Evolutionary conservation across 2,888 invertebrate genomes (phyloP), one percentile per base, ranked within the genome.

Genomic region (Xestia sexstrigata): DNA sequence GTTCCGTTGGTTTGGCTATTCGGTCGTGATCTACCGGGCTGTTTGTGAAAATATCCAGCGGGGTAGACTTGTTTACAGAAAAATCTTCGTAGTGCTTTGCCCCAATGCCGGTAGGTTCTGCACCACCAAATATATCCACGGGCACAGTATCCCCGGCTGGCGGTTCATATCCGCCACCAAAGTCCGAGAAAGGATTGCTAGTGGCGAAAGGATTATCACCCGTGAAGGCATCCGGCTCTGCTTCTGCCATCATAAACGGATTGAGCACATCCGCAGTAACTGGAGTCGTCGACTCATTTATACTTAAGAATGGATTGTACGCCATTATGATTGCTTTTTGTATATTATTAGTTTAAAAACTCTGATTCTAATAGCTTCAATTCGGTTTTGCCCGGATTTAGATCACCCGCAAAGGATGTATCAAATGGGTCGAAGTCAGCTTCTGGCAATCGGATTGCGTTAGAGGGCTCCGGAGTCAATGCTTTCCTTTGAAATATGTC

Each of bases 351-450:
- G 58, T 89, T 82, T 78, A 96, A 87, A 89, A 98, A 96, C 93
- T 99, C 98, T 70, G 98, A 98, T 93, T 98, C 98, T 0, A 99
- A 94, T 35, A 98, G 92, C 91, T 98, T 98, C 0, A 98, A 93
- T 93, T 98, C 98, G 0, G 98, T 97, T 92, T 97, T 97, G 5
- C 98, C 98, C 0, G 98, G 98, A 83, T 97, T 97, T 65, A 98
- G 96, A 90, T 98, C 97, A 70, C 97, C 97, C 0, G 98, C 98
- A 88, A 98, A 98, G 8, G 98, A 98, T 0, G 98, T 98, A 91
- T 99, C 98, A 90, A 99, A 99, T 0, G 98, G 98, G 96, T 99
- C 98, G 85, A 97, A 96, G 72, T 97, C 97, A 52, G 93, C 92
- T 70, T 94, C 91, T 42, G 93, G 88, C 67, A 90, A 80, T 58